A percentile compares a stretch with the other conserved stretches of the same genome.
These are phyloP conservation scores for Tetragonisca angustula DNA, from an alignment of 2,888 invertebrate genomes.

Conservation along the genomic window DNA sequence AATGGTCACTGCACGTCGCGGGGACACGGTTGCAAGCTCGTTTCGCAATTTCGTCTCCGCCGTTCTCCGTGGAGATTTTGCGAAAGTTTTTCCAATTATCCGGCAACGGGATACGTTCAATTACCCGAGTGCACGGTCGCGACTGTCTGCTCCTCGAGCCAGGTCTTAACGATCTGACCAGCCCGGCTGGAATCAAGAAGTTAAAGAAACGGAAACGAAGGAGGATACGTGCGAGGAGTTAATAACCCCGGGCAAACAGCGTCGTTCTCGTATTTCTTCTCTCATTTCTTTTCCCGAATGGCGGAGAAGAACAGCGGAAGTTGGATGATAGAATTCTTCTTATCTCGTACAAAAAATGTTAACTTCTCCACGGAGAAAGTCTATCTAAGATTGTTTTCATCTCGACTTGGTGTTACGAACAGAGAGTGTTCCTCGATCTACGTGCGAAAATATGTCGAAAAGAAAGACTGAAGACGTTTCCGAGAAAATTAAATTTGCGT, in stretches of 20 bases:
- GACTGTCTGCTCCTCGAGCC: neutral
- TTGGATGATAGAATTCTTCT: neutral
- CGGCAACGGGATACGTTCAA: neutral
- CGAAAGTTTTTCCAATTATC: conserved; percentile 23
- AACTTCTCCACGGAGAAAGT: conserved; percentile 7
- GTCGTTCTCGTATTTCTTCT: neutral
- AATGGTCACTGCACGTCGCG: neutral
- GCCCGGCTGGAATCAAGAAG: neutral
- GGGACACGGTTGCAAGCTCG: conserved; percentile 10
- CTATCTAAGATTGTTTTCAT: neutral
- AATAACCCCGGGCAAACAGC: neutral
- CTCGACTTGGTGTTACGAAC: too few species aligned
- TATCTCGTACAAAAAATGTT: neutral
- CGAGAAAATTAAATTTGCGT: too few species aligned
- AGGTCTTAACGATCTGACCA: neutral
- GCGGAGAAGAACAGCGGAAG: neutral
- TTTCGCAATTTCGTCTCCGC: conserved; percentile 8
- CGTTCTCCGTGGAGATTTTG: neutral
- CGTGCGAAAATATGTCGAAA: too few species aligned
- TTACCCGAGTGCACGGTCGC: neutral
- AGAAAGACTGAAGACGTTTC: too few species aligned
- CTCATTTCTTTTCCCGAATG: neutral
- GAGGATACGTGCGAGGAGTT: neutral
- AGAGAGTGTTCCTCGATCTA: too few species aligned
- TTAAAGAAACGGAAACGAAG: neutral